Conservation (phyloP, 2,113 vertebrate genomes). For the Saiga tatarica region DNA sequence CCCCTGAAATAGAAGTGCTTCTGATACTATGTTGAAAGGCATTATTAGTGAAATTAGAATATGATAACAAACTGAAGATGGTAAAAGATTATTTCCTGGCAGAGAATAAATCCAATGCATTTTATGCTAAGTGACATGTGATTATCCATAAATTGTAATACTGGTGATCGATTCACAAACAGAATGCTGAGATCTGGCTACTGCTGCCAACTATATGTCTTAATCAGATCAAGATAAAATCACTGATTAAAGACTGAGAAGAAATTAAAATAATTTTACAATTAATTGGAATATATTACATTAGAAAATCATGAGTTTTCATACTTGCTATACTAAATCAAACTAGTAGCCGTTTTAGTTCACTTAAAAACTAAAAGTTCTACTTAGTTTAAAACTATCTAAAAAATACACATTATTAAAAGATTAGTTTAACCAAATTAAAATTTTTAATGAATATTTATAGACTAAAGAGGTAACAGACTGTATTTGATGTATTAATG, state of each 20-base stretch:
- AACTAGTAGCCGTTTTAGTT: background rate
- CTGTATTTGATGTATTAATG: background rate
- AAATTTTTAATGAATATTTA: conserved; percentile 5
- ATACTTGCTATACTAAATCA: background rate
- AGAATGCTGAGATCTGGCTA: background rate
- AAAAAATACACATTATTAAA: background rate
- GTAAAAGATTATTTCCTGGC: conserved; percentile 31
- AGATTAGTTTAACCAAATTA: background rate
- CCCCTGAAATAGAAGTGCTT: conserved; percentile 38
- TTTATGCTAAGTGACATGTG: conserved; percentile 1
- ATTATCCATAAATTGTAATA: background rate
- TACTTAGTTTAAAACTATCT: background rate
- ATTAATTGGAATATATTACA: background rate
- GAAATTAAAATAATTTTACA: background rate
- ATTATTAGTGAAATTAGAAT: conserved; percentile 60
- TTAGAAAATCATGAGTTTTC: background rate
- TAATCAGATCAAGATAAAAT: background rate
- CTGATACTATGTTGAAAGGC: background rate
- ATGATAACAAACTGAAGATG: conserved; percentile 33
- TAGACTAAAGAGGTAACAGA: background rate
- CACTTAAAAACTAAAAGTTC: conserved; percentile 21
- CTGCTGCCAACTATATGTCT: background rate
- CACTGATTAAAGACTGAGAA: background rate
- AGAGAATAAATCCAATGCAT: conserved; percentile 27
- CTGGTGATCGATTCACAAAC: background rate